Percentiles rank a stretch among this genome's conserved stretches.
Evolutionary conservation across 1,140 invertebrate genomes (phyloP).

Genomic region (Drosophila orena): DNA sequence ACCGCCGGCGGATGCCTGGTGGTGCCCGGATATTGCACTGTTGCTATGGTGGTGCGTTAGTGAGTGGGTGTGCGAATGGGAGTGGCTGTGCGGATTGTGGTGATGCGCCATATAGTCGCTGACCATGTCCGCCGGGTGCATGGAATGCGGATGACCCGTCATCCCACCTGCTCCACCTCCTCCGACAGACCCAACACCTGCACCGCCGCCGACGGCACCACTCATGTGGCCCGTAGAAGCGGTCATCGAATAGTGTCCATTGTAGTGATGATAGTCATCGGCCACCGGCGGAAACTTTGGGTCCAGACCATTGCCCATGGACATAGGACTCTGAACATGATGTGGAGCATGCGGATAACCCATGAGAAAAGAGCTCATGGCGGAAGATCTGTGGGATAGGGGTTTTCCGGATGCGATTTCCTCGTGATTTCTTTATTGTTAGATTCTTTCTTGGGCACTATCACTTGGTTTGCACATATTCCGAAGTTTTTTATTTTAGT

Average conservation of each 20-base stretch:
- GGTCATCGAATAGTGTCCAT: conserved; percentile 82
- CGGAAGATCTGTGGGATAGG: conserved; percentile 10
- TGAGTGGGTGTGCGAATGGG: conserved; percentile 64
- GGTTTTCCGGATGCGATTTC: background rate
- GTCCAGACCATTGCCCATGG: conserved; percentile 79
- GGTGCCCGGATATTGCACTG: conserved; percentile 74
- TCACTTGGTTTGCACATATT: conserved; percentile 47
- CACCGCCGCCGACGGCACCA: conserved; percentile 41
- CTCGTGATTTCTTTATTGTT: conserved; percentile 1
- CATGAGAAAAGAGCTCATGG: conserved; percentile 85
- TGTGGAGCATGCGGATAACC: conserved; percentile 85
- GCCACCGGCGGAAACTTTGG: conserved; percentile 84
- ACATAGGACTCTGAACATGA: conserved; percentile 85
- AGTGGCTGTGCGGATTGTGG: conserved; percentile 54
- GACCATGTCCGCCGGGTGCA: conserved; percentile 84
- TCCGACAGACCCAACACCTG: conserved; percentile 32
- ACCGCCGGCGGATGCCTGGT: conserved; percentile 75
- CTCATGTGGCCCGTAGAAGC: conserved; percentile 80
- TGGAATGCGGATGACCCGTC: conserved; percentile 79
- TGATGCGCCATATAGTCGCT: conserved; percentile 83
- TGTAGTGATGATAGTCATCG: conserved; percentile 84
- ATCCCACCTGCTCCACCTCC: conserved; percentile 43
- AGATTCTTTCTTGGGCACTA: conserved; percentile 19
- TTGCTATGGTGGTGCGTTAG: conserved; percentile 82
- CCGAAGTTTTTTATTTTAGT: conserved; percentile 27